Evolutionary conservation across 2,113 vertebrate genomes (phyloP), one percentile per base, ranked within the genome.

Genomic region (Ictalurus punctatus): DNA sequence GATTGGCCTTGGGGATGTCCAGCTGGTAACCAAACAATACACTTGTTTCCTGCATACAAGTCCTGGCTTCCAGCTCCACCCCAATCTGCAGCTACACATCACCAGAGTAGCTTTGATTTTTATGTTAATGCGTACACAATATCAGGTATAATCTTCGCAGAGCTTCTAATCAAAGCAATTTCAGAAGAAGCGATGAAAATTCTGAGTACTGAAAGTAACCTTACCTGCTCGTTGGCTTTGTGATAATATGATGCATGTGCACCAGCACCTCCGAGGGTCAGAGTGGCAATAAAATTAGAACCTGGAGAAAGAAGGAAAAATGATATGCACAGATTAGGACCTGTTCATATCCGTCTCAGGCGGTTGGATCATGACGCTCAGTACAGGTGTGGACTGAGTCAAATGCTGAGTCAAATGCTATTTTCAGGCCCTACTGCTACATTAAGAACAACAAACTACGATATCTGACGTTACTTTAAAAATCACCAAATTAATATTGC

Each of bases 151-250:
- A 67, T 52, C 48, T 23, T 21, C 69, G 1, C 69, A 69, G 34
- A 27, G 37, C 61, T 67, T 67, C 16, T 56, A 58, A 73, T 58
- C 19, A 73, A 71, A 34, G 25, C 44, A 48, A 71, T 21, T 13
- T 52, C n/a, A 56, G 6, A 27, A 80, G n/a, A 21, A 30, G 0
- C 16, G 27, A 54, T 56, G 34, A 71, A 69, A 87, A 27, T 40
- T 1, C 13, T 48, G 69, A 71, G 5, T 23, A 40, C 12, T 65
- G 67, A 59, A 67, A 6, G 59, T 21, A 37, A n/a, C 10, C 40
- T 84, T 94, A 98, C 97, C 96, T 97, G 96, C 17, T 97, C 97
- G 4, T 96, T 97, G 90, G 97, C 97, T 95, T 95, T 97, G 93
- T 98, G 97, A 92, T 97, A 98, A 48, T 98, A 98, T 0, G 97